Conservation (phyloP, 2,888 invertebrate species). For the Euspilapteryx auroguttella region DNA sequence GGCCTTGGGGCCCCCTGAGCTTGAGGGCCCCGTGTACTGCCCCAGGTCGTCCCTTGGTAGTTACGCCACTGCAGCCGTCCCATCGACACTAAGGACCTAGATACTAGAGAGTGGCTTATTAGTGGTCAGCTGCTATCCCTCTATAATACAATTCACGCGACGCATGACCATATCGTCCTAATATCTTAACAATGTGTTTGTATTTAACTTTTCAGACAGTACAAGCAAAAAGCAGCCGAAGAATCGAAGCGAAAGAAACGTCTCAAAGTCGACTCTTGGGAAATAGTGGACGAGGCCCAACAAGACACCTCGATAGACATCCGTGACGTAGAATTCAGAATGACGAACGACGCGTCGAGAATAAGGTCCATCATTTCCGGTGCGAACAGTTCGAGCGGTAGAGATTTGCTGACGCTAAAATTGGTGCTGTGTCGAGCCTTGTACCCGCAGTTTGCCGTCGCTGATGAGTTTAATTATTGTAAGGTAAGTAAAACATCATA, state of each 20-base stretch:
- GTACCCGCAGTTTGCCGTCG: constrained; percentile 94
- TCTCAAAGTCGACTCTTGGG: constrained; percentile 71
- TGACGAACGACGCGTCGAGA: constrained; percentile 74
- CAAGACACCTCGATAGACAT: constrained; percentile 68
- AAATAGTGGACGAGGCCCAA: constrained; percentile 63
- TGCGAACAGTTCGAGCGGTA: constrained; percentile 30
- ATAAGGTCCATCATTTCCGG: constrained; percentile 62
- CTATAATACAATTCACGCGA: too few species aligned
- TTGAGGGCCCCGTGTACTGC: too few species aligned
- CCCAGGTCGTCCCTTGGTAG: too few species aligned
- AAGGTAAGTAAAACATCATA: constrained; percentile 53
- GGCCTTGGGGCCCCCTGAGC: too few species aligned
- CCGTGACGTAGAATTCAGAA: constrained; percentile 83
- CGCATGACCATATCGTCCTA: too few species aligned
- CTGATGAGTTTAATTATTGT: constrained; percentile 91
- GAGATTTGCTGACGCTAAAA: constrained; percentile 39
- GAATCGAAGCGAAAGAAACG: constrained; percentile 74
- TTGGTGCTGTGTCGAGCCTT: constrained; percentile 86
- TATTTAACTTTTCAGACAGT: constrained; percentile 51
- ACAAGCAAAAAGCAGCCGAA: constrained; percentile 63
- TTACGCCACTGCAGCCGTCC: too few species aligned
- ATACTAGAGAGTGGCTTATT: too few species aligned
- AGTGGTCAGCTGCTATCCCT: too few species aligned
- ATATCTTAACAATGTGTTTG: too few species aligned
- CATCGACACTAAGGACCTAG: too few species aligned